phyloP scores from a whole-genome alignment of 1,140 invertebrate species.

The Dysdera silvatica region DNA sequence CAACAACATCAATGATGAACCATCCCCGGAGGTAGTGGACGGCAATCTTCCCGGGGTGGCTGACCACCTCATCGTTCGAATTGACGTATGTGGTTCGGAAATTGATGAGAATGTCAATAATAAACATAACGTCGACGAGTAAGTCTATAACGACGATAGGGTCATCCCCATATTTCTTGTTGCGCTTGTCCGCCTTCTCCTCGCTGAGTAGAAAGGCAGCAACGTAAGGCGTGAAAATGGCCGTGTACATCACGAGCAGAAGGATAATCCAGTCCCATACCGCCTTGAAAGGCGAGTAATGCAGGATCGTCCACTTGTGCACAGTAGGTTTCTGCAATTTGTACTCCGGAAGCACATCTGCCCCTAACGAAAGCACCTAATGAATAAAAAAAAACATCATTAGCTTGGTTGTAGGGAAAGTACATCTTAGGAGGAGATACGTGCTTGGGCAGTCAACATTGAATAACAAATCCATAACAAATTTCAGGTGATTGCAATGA shows the following conservation, averaged over 20 bases:
- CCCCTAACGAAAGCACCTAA: conserved; percentile 84
- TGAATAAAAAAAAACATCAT: conserved; percentile 36
- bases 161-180: conserved; percentile 64
- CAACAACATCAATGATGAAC: conserved; percentile 97
- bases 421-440: too few relatives aligned
- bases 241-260: conserved; percentile 95
- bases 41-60: conserved; percentile 92
- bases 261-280: conserved; percentile 99
- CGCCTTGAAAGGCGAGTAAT: conserved; percentile 97
- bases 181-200: conserved; percentile 55
- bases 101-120: conserved; percentile 97
- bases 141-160: conserved; percentile 84
- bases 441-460: too few relatives aligned
- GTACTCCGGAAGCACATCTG: conserved; percentile 88
- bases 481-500: too few relatives aligned
- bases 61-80: conserved; percentile 95
- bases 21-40: conserved; percentile 96
- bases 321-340: conserved; percentile 55
- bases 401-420: too few relatives aligned
- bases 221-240: conserved; percentile 97
- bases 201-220: conserved; percentile 95
- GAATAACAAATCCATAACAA: too few relatives aligned
- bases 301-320: conserved; percentile 94
- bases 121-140: conserved; percentile 97
- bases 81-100: conserved; percentile 99